Evolutionary conservation across 1,140 invertebrate species (phyloP).

Genomic region (Colletes gigas): DNA sequence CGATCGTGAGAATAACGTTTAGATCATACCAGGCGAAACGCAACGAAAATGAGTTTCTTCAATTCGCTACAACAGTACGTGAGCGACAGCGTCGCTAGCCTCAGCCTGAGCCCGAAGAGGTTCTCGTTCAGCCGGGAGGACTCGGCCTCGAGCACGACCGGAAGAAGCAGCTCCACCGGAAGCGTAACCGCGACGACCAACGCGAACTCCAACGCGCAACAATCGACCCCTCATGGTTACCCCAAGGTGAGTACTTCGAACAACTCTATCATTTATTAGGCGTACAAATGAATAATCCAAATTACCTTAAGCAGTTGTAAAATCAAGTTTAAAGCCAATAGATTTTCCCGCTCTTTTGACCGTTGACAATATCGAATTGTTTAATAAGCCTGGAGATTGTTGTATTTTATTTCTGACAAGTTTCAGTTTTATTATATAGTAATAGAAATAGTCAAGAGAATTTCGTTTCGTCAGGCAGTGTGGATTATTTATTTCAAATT

Average conservation of each 20-base stretch:
- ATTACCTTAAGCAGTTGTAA: too few relatives aligned
- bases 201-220: slow-evolving; percentile 72
- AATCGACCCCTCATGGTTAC: slow-evolving; percentile 72
- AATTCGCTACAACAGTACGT: slow-evolving; percentile 91
- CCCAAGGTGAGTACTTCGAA: slow-evolving; percentile 68
- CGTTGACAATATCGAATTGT: too few relatives aligned
- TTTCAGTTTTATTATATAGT: too few relatives aligned
- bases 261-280: too few relatives aligned
- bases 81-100: slow-evolving; percentile 87
- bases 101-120: slow-evolving; percentile 88
- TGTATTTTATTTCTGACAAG: too few relatives aligned
- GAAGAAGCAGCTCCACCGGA: slow-evolving; percentile 74
- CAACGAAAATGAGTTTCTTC: slow-evolving; percentile 88
- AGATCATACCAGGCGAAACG: background rate
- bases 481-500: too few relatives aligned
- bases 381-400: too few relatives aligned
- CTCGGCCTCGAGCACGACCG: slow-evolving; percentile 74
- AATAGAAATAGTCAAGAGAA: too few relatives aligned
- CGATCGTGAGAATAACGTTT: background rate
- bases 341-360: too few relatives aligned
- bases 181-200: slow-evolving; percentile 71
- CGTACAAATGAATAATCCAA: too few relatives aligned
- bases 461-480: too few relatives aligned
- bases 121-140: slow-evolving; percentile 87
- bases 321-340: too few relatives aligned